A percentile compares a stretch with the other conserved stretches of the same genome.
phyloP scores from a whole-genome alignment of 1,140 invertebrate species.

The Aphis craccivora region DNA sequence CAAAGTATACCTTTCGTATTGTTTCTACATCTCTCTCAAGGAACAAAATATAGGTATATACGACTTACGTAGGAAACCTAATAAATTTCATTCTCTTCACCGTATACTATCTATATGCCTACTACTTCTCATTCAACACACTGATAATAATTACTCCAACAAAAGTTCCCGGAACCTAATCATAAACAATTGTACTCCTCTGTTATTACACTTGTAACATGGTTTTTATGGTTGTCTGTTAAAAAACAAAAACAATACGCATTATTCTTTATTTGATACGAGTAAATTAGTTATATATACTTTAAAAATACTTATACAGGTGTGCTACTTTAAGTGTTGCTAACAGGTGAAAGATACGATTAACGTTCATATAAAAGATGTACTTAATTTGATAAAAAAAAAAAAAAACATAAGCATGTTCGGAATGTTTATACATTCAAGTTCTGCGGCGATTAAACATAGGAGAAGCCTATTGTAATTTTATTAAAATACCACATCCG shows the following conservation, averaged over 20 bases:
- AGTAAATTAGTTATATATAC: not conserved
- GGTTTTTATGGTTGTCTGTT: conserved; percentile 24
- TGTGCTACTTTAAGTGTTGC: conserved; percentile 3
- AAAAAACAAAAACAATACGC: conserved; percentile 29
- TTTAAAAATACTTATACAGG: conserved; percentile 40
- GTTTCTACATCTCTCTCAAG: not conserved
- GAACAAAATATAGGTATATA: not conserved
- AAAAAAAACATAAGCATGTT: not conserved
- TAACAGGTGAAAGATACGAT: conserved; percentile 40
- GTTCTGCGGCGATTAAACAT: conserved; percentile 25
- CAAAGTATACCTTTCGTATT: not conserved
- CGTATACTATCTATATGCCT: not conserved
- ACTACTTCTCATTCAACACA: conserved; percentile 12
- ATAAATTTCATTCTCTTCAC: not conserved
- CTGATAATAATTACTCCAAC: conserved; percentile 43
- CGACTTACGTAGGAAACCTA: not conserved
- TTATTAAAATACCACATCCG: conserved; percentile 7
- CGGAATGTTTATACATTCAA: not conserved
- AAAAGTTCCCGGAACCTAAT: conserved; percentile 26
- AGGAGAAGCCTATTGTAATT: not conserved
- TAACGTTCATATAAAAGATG: conserved; percentile 26
- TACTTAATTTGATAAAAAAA: conserved; percentile 34
- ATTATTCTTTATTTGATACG: not conserved
- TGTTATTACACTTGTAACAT: conserved; percentile 21
- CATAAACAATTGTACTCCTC: not conserved